Evolutionary conservation across 2,113 vertebrate genomes (phyloP), one percentile per base, ranked within the genome.

Genomic region (Microcebus griseorufus): DNA sequence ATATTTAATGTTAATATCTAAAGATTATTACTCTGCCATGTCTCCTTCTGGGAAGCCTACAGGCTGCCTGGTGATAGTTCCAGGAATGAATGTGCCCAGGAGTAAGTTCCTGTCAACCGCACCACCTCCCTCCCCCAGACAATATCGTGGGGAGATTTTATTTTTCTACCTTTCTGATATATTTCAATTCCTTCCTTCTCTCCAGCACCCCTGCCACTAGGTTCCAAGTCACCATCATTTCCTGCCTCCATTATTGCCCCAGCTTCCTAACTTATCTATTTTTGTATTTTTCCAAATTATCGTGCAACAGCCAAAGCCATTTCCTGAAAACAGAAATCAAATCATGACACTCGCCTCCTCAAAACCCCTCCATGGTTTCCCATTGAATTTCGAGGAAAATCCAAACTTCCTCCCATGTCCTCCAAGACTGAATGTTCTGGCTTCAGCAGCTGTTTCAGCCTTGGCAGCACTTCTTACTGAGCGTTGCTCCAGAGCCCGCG

Each of bases 221-320:
- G 3, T 72, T 45, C 22, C 25, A 62, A 23, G 34, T 84, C 10
- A 7, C 39, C 29, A 42, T 37, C 17, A 39, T 53, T 27, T 92
- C 45, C 39, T 45, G 14, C 82, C 42, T 88, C 78, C 58, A 62
- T 75, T 62, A 48, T 18, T 81, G 12, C 39, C 55, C n/a, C 14
- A 70, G 29, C 12, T 51, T 80, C 34, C 22, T 29, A 82, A 42
- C 1, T 94, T 51, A n/a, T 48, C n/a, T 0, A 42, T 9, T 89
- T 87, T 87, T 94, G 55, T 53, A 58, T 70, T 81, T 94, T 94
- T 85, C 42, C 45, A 70, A 58, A 45, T 53, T 42, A 70, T 87
- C 34, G n/a, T 9, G 62, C 42, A 22, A 79, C 14, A 92, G 17
- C 13, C n/a, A 75, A 78, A 67, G 48, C 64, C 42, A 80, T 70